phyloP scores from a whole-genome alignment of 2,113 vertebrate genomes.

The Oplegnathus fasciatus region DNA sequence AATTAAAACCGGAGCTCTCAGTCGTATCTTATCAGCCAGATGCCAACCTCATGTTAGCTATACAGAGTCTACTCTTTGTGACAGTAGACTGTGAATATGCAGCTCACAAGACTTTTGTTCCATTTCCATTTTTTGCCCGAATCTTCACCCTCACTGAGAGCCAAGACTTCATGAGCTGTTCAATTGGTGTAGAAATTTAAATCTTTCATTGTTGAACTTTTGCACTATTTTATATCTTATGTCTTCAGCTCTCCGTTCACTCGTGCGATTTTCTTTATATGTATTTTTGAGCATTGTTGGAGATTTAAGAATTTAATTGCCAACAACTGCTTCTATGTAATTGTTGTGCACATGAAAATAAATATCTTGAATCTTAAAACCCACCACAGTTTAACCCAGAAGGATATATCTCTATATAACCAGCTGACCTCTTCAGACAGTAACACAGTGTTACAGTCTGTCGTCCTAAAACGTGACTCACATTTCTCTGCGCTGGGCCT shows the following conservation, averaged over 20 bases:
- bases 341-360: no score
- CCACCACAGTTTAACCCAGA: no score
- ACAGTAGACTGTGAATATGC: neutral
- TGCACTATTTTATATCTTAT: no score
- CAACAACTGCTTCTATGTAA: no score
- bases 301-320: no score
- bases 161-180: neutral
- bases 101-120: neutral
- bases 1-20: neutral
- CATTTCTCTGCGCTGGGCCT: neutral
- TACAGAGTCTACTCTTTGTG: neutral
- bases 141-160: neutral
- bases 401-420: neutral
- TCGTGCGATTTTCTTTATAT: no score
- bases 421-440: neutral
- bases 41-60: neutral
- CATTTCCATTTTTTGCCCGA: neutral
- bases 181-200: neutral
- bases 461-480: neutral
- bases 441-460: neutral
- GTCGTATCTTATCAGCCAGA: no score
- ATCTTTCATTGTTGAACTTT: neutral
- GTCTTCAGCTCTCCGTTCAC: no score
- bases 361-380: no score
- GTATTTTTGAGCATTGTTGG: no score